Evolutionary conservation across 2,113 vertebrate genomes (phyloP).

Genomic region (Stigmatopora argus): DNA sequence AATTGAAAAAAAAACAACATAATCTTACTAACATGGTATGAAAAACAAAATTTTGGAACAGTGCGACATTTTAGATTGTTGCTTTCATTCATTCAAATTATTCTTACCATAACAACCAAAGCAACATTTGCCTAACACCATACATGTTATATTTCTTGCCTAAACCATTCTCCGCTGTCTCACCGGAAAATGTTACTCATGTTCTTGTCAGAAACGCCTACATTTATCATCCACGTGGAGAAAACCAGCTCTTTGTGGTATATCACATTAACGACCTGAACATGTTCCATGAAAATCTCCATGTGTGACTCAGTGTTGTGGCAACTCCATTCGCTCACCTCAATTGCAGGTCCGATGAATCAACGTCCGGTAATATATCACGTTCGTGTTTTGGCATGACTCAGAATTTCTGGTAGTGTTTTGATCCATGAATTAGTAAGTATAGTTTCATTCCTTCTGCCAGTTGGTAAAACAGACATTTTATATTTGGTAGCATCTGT

Average conservation of each 20-base stretch:
- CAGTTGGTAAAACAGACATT: no score
- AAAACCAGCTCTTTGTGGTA: constrained; percentile 14
- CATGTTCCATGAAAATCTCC: constrained; percentile 17
- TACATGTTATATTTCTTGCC: not conserved
- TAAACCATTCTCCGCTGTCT: not conserved
- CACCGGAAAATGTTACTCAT: constrained; percentile 1
- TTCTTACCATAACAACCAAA: not conserved
- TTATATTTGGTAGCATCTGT: no score
- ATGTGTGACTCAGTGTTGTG: constrained; percentile 28
- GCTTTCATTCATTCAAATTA: not conserved
- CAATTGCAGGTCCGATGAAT: constrained; percentile 30
- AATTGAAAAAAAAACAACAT: no score
- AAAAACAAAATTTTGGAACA: not conserved
- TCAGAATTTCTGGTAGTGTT: constrained; percentile 19
- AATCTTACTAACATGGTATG: not conserved
- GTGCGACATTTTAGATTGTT: not conserved
- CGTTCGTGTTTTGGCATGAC: constrained; percentile 27
- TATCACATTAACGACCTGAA: not conserved
- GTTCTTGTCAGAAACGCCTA: not conserved
- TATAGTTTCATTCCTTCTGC: no score
- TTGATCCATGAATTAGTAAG: constrained; percentile 25
- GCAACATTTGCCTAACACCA: not conserved
- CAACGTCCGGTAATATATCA: constrained; percentile 17
- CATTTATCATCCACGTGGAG: not conserved
- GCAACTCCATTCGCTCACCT: constrained; percentile 34